Evolutionary conservation across 2,113 vertebrate genomes (phyloP), one percentile per base, ranked within the genome.

Genomic region (Periophthalmus modestus): DNA sequence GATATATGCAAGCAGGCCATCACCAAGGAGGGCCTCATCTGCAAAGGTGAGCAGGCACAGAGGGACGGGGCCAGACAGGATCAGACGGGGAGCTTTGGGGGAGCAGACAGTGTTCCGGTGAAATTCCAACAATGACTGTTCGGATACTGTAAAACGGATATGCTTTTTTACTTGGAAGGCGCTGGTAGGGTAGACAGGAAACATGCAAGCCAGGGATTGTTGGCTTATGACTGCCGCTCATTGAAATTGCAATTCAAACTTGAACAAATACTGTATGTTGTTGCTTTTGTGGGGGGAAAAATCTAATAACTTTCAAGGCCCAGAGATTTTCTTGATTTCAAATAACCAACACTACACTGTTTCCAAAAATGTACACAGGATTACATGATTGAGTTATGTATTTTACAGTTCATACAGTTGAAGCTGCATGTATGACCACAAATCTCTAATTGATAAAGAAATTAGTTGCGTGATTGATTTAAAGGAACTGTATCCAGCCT

Each of bases 1-100:
- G 95, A 94, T 10, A 95, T 97, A 86, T 98, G 97, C 91, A 95
- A 96, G 19, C 96, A 98, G 92, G 95, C 94, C 75, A 96, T 99
- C 93, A 96, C 94, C 4, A 95, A 96, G 76, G 96, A 98, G 83
- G 97, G 97, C 59, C 95, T 96, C 71, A 93, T 95, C 77, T 99
- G 97, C 86, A 94, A 95, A 94, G 96, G 97, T 97, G 83, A 94
- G 96, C 10, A 9, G 48, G 16, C 52, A 55, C 15, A 19, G 36
- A 7, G 19, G 65, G 21, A 36, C 16, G 61, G 33, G 62, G 11
- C 36, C 62, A 65, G 62, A 39, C 59, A 1, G 46, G 39, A 43
- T 66, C 65, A 66, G 65, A 66, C 65, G 2, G 39, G 36, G 28
- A 36, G 63, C 24, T 71, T 62, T 52, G 55, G 15, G 59, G 39